A percentile compares a stretch with the other conserved stretches of the same genome.
phyloP scores from a whole-genome alignment of 2,888 invertebrate genomes.

The Athalia cordata region DNA sequence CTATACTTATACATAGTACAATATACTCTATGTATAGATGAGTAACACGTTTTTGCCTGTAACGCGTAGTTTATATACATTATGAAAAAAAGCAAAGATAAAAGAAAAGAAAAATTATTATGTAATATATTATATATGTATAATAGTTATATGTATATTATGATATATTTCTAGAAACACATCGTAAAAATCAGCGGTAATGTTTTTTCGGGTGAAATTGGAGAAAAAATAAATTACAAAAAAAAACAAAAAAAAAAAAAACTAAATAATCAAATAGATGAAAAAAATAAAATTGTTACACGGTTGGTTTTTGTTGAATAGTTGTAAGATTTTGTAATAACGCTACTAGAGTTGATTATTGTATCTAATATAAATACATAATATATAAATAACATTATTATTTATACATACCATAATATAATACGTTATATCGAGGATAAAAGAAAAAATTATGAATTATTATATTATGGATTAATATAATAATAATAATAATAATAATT shows the following conservation, averaged over 20 bases:
- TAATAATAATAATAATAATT: background rate
- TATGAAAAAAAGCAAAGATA: too few relatives aligned
- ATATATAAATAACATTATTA: background rate
- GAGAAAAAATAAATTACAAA: constrained; percentile 46
- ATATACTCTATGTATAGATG: too few relatives aligned
- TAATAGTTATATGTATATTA: too few relatives aligned
- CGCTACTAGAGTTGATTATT: constrained; percentile 65
- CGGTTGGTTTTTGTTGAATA: constrained; percentile 71
- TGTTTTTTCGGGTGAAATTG: constrained; percentile 6
- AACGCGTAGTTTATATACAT: too few relatives aligned
- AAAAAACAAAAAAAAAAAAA: constrained; percentile 47
- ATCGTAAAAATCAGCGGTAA: too few relatives aligned
- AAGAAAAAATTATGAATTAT: background rate
- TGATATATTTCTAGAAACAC: too few relatives aligned
- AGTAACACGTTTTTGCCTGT: too few relatives aligned
- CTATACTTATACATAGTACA: too few relatives aligned
- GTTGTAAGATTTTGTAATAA: constrained; percentile 72
- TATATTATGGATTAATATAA: constrained; percentile 18
- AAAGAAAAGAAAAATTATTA: too few relatives aligned
- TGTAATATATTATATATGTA: too few relatives aligned
- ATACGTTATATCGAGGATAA: background rate
- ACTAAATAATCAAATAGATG: constrained; percentile 47
- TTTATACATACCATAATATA: background rate
- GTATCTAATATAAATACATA: constrained; percentile 34
- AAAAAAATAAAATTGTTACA: constrained; percentile 66